These are phyloP conservation scores for Lycopodina hypogea DNA, from an alignment of 37 sponge, comb jelly and placozoan genomes.

Conservation along the genomic window DNA sequence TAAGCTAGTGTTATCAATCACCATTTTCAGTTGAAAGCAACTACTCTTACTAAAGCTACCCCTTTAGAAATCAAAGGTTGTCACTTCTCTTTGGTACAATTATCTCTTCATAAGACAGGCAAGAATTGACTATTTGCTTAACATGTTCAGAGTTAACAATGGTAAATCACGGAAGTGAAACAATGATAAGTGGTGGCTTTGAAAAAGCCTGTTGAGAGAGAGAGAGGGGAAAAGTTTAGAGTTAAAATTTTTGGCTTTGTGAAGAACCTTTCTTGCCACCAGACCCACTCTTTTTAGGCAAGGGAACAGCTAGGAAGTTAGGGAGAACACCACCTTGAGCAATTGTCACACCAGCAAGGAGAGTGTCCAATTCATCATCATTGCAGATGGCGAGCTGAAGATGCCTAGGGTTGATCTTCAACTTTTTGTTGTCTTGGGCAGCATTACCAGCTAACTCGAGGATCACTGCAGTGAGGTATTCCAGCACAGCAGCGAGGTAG, in stretches of 20 bases:
- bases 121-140: no score
- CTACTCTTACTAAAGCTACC: no score
- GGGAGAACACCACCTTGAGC: conserved; percentile 99
- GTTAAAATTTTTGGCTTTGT: conserved; percentile 81
- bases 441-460: conserved; percentile 99
- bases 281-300: conserved; percentile 89
- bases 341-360: conserved; percentile 95
- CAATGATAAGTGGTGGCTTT: conserved; percentile 52
- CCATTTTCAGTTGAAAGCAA: no score
- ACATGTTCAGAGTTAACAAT: no score
- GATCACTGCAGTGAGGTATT: conserved; percentile 98
- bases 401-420: conserved; percentile 96
- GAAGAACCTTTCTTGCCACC: conserved; percentile 68
- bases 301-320: conserved; percentile 97
- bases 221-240: neutral
- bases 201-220: conserved; percentile 65
- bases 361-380: conserved; percentile 99
- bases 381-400: conserved; percentile 98
- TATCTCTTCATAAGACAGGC: no score
- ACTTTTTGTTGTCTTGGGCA: conserved; percentile 99
- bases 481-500: conserved; percentile 99
- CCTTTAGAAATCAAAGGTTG: no score
- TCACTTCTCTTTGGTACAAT: no score
- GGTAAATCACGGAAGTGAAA: no score
- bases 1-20: no score